Base-by-base conservation (phyloP, 2,113 vertebrate species). In the Hemiscyllium ocellatum region DNA sequence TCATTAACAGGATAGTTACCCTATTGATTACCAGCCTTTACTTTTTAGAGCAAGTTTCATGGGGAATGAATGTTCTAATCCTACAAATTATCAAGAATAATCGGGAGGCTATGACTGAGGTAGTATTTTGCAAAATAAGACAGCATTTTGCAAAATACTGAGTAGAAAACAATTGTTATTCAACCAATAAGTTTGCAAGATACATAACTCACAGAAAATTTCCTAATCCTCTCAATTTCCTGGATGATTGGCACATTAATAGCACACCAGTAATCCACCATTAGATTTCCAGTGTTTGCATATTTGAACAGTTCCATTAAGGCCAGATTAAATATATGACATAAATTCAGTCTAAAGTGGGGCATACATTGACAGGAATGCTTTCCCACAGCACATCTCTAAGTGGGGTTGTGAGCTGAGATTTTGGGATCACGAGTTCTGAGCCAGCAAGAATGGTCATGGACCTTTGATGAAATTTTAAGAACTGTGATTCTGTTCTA, bases 281-380 rank as follows among this genome's bases (percentile, higher is more conserved):
- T 78, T 78, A 33, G 42, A 47, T 47, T 47, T 52, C 22, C 37
- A 87, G 42, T 61, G 86, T 24, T 89, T 56, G 26, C 56, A 15
- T 89, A 56, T 56, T 89, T 89, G 86, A 56, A 29, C 80, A 12
- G 86, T 56, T 89, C 24, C 86, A 89, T 89, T 50, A 89, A 89
- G 20, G 37, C 24, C 56, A 24, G 12, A 56, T 15, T 24, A 13
- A 56, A 29, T 2, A 13, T 29, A 52, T 33, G 50, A 89, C 50
- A 50, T 29, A 29, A 12, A 89, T 3, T 56, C 29, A 29, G 10
- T 22, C 3, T 89, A 26, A 26, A 89, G 86, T 50, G 13, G 50
- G 26, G 26, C 26, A 50, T 89, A 89, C 56, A 50, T 50, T 89
- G 50, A 24, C 86, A 56, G 50, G 37, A 89, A 26, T 56, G 80